Evolutionary conservation across 2,113 vertebrate genomes (phyloP).

Genomic region (Phrynocephalus versicolor): DNA sequence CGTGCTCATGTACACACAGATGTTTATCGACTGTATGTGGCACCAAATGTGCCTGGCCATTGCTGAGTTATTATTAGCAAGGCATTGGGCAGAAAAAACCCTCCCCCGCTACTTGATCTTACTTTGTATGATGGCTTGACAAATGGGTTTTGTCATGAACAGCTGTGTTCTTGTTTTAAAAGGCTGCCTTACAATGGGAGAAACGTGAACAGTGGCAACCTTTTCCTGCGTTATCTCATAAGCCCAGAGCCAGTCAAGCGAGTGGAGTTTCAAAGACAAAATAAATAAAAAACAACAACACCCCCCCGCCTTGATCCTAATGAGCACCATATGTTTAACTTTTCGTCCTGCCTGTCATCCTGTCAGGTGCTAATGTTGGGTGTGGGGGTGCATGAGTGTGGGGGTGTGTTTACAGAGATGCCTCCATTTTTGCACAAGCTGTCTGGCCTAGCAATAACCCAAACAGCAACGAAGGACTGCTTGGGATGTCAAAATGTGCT

Average conservation of each 20-base stretch:
- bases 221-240: slow-evolving; percentile 50
- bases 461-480: slow-evolving; percentile 29
- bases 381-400: not conserved
- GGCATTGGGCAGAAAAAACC: slow-evolving; percentile 55
- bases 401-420: slow-evolving; percentile 32
- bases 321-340: slow-evolving; percentile 63
- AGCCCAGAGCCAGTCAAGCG: slow-evolving; percentile 58
- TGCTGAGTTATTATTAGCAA: slow-evolving; percentile 61
- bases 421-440: slow-evolving; percentile 50
- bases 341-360: slow-evolving; percentile 51
- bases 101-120: slow-evolving; percentile 42
- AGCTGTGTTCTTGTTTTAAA: slow-evolving; percentile 77
- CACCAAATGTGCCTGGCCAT: slow-evolving; percentile 70
- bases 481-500: slow-evolving; percentile 24
- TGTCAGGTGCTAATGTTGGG: slow-evolving; percentile 54
- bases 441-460: slow-evolving; percentile 40
- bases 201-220: slow-evolving; percentile 58
- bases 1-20: slow-evolving; percentile 72
- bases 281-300: not conserved
- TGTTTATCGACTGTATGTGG: slow-evolving; percentile 81
- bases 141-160: slow-evolving; percentile 78
- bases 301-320: slow-evolving; percentile 65
- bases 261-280: slow-evolving; percentile 30
- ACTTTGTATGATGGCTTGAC: slow-evolving; percentile 77
- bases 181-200: slow-evolving; percentile 61